Conservation (phyloP, 2,797 vertebrate genomes). For the Rhynchotus rufescens region DNA sequence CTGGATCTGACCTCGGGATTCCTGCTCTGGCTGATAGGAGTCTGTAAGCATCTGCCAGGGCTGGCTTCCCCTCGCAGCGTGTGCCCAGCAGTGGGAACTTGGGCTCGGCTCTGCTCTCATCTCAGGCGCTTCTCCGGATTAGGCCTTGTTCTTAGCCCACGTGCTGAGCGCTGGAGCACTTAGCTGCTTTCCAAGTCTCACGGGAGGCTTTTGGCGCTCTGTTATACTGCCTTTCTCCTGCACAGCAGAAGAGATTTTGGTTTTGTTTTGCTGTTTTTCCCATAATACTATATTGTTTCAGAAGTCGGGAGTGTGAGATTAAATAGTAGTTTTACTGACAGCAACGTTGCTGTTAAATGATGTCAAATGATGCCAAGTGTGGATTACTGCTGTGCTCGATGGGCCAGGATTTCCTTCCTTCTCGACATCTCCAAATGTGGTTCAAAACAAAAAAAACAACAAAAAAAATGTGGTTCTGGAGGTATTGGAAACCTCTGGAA, state of each 20-base stretch:
- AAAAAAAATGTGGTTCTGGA: neutral
- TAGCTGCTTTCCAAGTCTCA: neutral
- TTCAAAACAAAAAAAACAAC: neutral
- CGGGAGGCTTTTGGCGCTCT: neutral
- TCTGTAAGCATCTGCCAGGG: neutral
- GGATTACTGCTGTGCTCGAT: neutral
- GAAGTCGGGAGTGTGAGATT: neutral
- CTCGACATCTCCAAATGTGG: neutral
- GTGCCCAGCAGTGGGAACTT: neutral
- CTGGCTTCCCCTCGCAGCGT: accelerated
- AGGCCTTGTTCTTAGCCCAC: neutral
- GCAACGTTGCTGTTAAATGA: neutral
- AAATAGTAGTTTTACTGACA: neutral
- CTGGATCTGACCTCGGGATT: accelerated
- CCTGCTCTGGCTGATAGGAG: neutral
- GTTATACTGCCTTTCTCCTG: neutral
- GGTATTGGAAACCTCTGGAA: slow-evolving; percentile 6
- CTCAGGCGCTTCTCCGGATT: neutral
- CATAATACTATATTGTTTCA: neutral
- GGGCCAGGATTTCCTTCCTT: neutral
- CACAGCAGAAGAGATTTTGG: neutral
- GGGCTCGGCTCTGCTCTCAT: neutral
- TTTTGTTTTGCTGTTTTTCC: neutral
- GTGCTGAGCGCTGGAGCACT: neutral
- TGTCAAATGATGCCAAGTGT: neutral